Evolutionary conservation across 2,888 invertebrate genomes (phyloP).

Genomic region (Phragmatobia fuliginosa): DNA sequence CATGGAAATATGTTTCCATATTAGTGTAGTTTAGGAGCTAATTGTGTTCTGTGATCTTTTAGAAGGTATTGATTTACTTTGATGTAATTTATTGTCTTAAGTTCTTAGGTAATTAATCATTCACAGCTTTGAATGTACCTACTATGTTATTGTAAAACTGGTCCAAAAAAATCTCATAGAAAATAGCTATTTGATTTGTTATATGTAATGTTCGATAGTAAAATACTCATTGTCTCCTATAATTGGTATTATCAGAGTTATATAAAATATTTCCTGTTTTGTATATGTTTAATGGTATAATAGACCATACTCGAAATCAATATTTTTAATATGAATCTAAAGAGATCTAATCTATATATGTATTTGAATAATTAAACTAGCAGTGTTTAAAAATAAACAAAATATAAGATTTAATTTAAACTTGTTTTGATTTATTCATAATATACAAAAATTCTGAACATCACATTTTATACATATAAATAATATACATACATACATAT

Average conservation of each 20-base stretch:
- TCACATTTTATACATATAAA: slow-evolving; percentile 30
- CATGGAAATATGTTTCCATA: slow-evolving; percentile 42
- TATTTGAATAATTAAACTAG: slow-evolving; percentile 20
- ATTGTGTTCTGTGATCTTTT: slow-evolving; percentile 68
- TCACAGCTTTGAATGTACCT: slow-evolving; percentile 28
- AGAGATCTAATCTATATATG: slow-evolving; percentile 34
- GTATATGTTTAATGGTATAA: slow-evolving; percentile 18
- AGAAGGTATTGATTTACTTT: slow-evolving; percentile 57
- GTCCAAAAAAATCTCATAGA: slow-evolving; percentile 4
- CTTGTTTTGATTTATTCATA: slow-evolving; percentile 58
- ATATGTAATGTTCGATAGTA: not conserved
- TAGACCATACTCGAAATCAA: slow-evolving; percentile 17
- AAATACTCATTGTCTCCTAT: not conserved
- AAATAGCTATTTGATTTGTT: not conserved
- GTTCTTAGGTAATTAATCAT: slow-evolving; percentile 26
- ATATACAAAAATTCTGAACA: slow-evolving; percentile 51
- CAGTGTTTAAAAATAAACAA: slow-evolving; percentile 20
- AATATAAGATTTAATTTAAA: slow-evolving; percentile 30
- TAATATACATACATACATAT: slow-evolving; percentile 15
- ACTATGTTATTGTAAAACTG: slow-evolving; percentile 13
- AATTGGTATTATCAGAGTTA: slow-evolving; percentile 7
- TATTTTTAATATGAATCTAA: slow-evolving; percentile 21
- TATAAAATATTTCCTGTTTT: slow-evolving; percentile 2
- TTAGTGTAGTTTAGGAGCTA: slow-evolving; percentile 46
- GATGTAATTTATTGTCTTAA: slow-evolving; percentile 48